These are phyloP conservation scores for Myioborus miniatus DNA, from an alignment of 2,797 vertebrate species.

Conservation along the genomic window DNA sequence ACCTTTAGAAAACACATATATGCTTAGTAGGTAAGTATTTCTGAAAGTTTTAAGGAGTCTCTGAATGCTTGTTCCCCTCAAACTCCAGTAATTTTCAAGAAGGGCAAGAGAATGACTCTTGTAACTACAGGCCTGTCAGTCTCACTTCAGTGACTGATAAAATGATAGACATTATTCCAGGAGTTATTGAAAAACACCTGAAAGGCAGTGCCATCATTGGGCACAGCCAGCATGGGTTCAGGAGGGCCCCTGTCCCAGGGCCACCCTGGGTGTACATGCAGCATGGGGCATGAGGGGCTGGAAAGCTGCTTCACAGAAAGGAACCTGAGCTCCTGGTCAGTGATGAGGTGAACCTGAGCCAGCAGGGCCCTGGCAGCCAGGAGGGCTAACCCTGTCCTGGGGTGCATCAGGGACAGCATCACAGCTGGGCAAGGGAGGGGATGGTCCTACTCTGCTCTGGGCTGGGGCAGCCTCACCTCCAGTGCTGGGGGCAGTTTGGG, in stretches of 20 bases:
- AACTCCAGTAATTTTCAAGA: neutral
- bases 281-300: fast-evolving
- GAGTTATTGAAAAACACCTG: neutral
- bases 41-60: neutral
- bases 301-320: neutral
- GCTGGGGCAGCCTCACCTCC: fast-evolving
- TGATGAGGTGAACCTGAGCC: fast-evolving
- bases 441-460: neutral
- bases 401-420: neutral
- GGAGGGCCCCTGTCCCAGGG: fast-evolving
- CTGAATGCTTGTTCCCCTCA: neutral
- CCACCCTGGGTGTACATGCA: fast-evolving
- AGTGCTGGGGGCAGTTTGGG: neutral
- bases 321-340: neutral
- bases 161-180: neutral
- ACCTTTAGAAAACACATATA: neutral
- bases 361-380: neutral
- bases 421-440: fast-evolving
- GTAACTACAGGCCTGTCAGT: neutral
- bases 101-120: neutral
- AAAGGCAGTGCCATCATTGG: fast-evolving
- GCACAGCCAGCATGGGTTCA: too few species aligned
- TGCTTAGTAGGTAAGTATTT: neutral
- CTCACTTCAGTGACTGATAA: neutral
- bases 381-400: fast-evolving